A percentile compares a stretch with the other conserved stretches of the same genome.
Evolutionary conservation across 2,113 vertebrate genomes (phyloP).

Genomic region (Catharus minimus): DNA sequence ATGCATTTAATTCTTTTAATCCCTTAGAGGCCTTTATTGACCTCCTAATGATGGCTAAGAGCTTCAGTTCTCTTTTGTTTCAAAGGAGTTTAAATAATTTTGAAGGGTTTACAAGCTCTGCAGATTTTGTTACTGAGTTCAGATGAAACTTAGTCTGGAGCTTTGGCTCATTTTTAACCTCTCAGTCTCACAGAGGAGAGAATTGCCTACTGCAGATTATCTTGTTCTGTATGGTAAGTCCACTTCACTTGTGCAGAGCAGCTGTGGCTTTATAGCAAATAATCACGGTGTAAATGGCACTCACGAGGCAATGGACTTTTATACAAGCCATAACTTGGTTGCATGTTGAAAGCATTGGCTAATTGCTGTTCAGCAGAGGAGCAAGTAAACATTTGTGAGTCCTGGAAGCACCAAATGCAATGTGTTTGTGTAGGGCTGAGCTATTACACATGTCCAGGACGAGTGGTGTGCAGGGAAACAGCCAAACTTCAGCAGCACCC

Average conservation of each 20-base stretch:
- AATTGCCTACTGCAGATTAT: not conserved
- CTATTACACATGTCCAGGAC: rapidly evolving
- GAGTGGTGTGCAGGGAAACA: not conserved
- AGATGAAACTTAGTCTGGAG: not conserved
- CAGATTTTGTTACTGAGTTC: not conserved
- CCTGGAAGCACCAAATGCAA: not conserved
- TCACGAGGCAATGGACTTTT: not conserved
- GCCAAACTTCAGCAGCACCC: not conserved
- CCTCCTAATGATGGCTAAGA: not conserved
- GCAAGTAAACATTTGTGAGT: not conserved
- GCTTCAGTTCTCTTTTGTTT: not conserved
- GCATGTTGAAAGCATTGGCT: not conserved
- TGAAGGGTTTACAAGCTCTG: not conserved
- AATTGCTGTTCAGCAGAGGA: not conserved
- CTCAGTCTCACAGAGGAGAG: not conserved
- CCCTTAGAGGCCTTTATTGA: not conserved
- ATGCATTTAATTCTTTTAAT: not conserved
- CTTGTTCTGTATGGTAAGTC: not conserved
- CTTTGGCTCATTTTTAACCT: not conserved
- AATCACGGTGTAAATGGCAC: not conserved
- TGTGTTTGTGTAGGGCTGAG: not conserved
- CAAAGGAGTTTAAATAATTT: not conserved
- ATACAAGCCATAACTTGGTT: not conserved
- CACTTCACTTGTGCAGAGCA: no score
- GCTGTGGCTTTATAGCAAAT: not conserved